These are phyloP conservation scores for Lithophane ornitopus DNA, from an alignment of 2,888 invertebrate species.

Conservation along the genomic window DNA sequence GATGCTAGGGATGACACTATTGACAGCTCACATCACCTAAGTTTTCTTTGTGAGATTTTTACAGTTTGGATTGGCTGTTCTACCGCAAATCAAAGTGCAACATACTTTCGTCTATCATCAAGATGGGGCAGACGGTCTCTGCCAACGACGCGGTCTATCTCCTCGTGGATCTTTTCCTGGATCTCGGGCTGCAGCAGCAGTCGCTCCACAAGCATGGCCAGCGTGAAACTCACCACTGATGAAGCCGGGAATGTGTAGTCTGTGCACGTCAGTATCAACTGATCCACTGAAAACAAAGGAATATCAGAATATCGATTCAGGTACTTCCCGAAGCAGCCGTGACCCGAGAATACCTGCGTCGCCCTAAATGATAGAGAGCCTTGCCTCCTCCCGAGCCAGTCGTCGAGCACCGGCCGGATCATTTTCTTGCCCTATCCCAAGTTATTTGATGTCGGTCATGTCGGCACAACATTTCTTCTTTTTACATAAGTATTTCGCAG, in stretches of 20 bases:
- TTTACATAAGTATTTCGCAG: no score
- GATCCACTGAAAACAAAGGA: conserved; percentile 84
- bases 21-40: no score
- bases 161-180: conserved; percentile 90
- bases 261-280: conserved; percentile 90
- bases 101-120: conserved; percentile 90
- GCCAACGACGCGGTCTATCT: conserved; percentile 92
- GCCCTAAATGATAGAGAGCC: neutral
- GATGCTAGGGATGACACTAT: no score
- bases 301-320: neutral
- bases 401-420: no score
- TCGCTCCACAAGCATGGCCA: conserved; percentile 89
- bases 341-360: neutral
- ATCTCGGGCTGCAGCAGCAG: conserved; percentile 90
- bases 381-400: neutral
- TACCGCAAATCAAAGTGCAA: conserved; percentile 14
- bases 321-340: neutral
- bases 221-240: conserved; percentile 86
- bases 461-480: no score
- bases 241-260: conserved; percentile 92
- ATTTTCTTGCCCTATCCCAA: no score
- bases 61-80: no score
- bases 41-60: no score
- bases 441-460: no score
- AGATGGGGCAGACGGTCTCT: conserved; percentile 90